A percentile compares a stretch with the other conserved stretches of the same genome.
phyloP scores from a whole-genome alignment of 2,888 invertebrate genomes.

The Leptinotarsa juncta region DNA sequence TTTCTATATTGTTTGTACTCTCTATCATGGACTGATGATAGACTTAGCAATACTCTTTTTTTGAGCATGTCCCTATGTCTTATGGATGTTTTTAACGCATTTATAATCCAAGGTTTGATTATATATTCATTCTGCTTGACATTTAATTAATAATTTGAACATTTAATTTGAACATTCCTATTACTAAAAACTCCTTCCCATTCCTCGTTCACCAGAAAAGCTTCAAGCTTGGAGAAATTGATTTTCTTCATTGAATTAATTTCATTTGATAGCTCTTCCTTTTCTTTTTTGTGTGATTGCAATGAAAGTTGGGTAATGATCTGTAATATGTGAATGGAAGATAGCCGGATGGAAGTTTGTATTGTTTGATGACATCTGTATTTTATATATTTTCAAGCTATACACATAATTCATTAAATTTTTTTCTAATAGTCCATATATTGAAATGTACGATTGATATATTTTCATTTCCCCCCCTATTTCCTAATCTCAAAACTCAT shows the following conservation, averaged over 20 bases:
- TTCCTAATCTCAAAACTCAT: background rate
- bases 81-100: too few relatives aligned
- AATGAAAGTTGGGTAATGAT: too few relatives aligned
- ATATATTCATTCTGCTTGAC: background rate
- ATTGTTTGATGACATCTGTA: background rate
- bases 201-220: background rate
- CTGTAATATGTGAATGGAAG: too few relatives aligned
- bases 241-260: too few relatives aligned
- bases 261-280: too few relatives aligned
- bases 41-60: too few relatives aligned
- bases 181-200: background rate
- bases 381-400: background rate
- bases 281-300: too few relatives aligned
- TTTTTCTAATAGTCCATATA: slow-evolving; percentile 1
- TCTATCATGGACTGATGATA: too few relatives aligned
- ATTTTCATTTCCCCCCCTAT: background rate
- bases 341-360: too few relatives aligned
- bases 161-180: background rate
- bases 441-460: slow-evolving; percentile 1
- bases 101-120: background rate
- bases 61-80: too few relatives aligned
- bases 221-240: too few relatives aligned
- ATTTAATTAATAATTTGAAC: background rate
- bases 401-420: background rate
- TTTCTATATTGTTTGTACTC: too few relatives aligned